Conservation (phyloP, 2,113 vertebrate genomes). For the Eublepharis macularius region DNA sequence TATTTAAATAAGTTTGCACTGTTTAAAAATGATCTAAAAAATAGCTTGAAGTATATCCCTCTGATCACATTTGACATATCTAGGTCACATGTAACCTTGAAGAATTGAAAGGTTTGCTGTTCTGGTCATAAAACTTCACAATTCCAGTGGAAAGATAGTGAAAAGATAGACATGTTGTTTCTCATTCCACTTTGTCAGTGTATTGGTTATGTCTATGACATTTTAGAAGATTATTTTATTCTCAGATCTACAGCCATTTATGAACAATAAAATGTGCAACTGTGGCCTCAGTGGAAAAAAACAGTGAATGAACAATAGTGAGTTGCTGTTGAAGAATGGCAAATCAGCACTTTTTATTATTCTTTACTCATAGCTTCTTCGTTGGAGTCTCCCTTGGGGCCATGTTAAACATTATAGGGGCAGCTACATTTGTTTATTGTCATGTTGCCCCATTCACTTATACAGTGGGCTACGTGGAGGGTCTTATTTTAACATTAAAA, state of each 20-base stretch:
- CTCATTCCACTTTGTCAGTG: background rate
- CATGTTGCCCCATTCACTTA: background rate
- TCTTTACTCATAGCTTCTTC: background rate
- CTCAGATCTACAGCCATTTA: background rate
- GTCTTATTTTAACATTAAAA: background rate
- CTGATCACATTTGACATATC: conserved; percentile 69
- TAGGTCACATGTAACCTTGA: conserved; percentile 73
- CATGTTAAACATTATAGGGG: background rate
- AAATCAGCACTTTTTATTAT: background rate
- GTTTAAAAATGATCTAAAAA: conserved; percentile 61
- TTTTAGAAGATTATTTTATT: background rate
- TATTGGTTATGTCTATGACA: background rate
- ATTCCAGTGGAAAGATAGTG: conserved; percentile 28
- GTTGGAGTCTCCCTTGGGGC: background rate
- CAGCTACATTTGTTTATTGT: background rate
- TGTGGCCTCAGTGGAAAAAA: background rate
- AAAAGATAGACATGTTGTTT: background rate
- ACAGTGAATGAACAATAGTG: background rate
- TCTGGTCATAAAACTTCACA: conserved; percentile 52
- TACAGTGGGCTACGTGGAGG: background rate
- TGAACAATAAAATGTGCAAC: background rate
- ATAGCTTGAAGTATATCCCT: conserved; percentile 65
- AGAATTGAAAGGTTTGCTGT: conserved; percentile 61
- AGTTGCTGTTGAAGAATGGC: background rate
- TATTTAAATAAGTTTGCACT: conserved; percentile 59